phyloP scores from a whole-genome alignment of 2,888 invertebrate species.

The Stenotaenia linearis region DNA sequence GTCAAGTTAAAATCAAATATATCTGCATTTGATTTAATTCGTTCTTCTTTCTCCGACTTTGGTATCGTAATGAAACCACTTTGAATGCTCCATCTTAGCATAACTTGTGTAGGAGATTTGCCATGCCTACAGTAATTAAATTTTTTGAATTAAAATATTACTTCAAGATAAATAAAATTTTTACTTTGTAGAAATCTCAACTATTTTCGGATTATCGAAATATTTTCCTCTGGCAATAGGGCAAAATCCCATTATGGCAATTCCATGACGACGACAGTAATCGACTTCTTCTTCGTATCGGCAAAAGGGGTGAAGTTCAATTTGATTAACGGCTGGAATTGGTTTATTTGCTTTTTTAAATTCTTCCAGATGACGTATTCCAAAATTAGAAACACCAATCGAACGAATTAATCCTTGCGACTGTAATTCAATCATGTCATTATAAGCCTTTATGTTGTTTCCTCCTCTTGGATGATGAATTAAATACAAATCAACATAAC shows the following conservation, averaged over 20 bases:
- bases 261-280: constrained; percentile 27
- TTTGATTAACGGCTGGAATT: constrained; percentile 33
- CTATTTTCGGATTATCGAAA: constrained; percentile 26
- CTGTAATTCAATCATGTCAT: constrained; percentile 34
- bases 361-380: constrained; percentile 17
- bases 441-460: constrained; percentile 31
- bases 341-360: constrained; percentile 32
- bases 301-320: constrained; percentile 34
- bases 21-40: neutral
- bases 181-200: constrained; percentile 27
- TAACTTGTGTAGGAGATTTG: neutral
- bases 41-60: neutral
- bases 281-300: constrained; percentile 28
- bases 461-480: constrained; percentile 33
- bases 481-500: constrained; percentile 32
- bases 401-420: constrained; percentile 32
- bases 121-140: neutral
- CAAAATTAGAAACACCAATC: constrained; percentile 34
- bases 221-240: constrained; percentile 31
- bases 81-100: constrained; percentile 13
- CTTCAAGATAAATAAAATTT: neutral
- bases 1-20: neutral
- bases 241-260: constrained; percentile 34
- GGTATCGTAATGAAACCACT: constrained; percentile 2
- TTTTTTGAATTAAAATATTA: neutral